phyloP scores from a whole-genome alignment of 37 sponge, comb jelly and placozoan species.

The Petrosia ficiformis region DNA sequence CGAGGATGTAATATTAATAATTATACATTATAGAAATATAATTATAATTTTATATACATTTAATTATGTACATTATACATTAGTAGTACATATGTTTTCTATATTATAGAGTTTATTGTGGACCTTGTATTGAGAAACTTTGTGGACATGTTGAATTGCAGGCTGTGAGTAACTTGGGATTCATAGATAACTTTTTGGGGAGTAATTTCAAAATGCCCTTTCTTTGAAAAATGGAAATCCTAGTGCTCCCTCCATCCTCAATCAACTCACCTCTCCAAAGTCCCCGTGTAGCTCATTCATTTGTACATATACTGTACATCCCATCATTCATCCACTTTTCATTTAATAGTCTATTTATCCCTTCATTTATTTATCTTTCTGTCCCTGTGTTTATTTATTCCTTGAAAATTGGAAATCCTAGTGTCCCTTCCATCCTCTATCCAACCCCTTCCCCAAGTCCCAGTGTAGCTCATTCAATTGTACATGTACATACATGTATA shows the following conservation, averaged over 20 bases:
- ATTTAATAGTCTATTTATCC: not conserved
- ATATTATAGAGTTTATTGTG: slow-evolving; percentile 72
- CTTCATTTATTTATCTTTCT: not conserved
- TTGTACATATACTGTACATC: too few species aligned
- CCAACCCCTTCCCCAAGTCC: too few species aligned
- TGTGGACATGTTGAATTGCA: slow-evolving; percentile 69
- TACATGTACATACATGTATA: too few species aligned
- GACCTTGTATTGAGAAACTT: slow-evolving; percentile 71
- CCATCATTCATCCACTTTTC: not conserved
- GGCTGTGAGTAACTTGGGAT: slow-evolving; percentile 49
- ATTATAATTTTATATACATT: too few species aligned
- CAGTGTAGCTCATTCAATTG: too few species aligned
- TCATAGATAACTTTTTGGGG: too few species aligned
- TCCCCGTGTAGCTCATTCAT: too few species aligned
- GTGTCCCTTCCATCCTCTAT: not conserved
- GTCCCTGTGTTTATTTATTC: not conserved
- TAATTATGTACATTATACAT: not conserved
- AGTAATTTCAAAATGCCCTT: too few species aligned
- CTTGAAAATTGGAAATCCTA: not conserved
- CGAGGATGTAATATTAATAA: too few species aligned
- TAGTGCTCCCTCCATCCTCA: not conserved
- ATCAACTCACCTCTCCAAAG: too few species aligned
- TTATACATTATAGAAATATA: too few species aligned
- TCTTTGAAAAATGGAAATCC: not conserved
- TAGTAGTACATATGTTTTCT: not conserved